Evolutionary conservation across 2,797 vertebrate species (phyloP).

Genomic region (Poeciliopsis paucimaculata): DNA sequence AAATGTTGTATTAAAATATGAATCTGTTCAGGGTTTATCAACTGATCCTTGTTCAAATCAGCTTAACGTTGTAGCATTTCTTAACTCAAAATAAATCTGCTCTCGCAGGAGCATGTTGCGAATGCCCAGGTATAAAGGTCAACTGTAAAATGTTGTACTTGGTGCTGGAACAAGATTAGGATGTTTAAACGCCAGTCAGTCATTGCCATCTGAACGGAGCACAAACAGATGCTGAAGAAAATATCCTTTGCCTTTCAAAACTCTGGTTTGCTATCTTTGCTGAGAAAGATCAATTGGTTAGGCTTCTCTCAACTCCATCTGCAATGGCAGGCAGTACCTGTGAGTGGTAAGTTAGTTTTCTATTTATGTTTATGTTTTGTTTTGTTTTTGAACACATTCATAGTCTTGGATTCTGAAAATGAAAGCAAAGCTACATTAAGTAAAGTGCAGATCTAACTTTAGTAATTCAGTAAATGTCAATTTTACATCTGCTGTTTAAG

Average conservation of each 20-base stretch:
- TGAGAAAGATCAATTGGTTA: not conserved
- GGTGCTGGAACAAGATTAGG: conserved; percentile 21
- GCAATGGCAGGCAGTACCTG: conserved; percentile 36
- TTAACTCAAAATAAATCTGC: conserved; percentile 5
- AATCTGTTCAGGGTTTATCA: conserved; percentile 2
- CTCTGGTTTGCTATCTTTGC: not conserved
- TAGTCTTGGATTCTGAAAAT: not conserved
- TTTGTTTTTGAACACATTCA: not conserved
- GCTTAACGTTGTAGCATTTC: conserved; percentile 2
- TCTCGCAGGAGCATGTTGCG: conserved; percentile 7
- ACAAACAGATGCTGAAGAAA: not conserved
- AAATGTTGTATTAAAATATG: not conserved
- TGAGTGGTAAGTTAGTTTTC: conserved; percentile 32
- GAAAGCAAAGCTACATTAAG: not conserved
- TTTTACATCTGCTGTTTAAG: not conserved
- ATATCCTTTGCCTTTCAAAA: not conserved
- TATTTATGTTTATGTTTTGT: not conserved
- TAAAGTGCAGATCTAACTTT: not conserved
- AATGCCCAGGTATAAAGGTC: conserved; percentile 40
- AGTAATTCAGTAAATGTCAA: not conserved
- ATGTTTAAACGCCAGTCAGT: conserved; percentile 29
- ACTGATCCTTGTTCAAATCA: conserved; percentile 9
- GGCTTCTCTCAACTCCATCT: not conserved
- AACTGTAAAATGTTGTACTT: conserved; percentile 34
- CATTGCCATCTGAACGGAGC: not conserved